Percentiles rank a stretch among this genome's conserved stretches.
Evolutionary conservation across 2,888 invertebrate species (phyloP).

Genomic region (Chymomyza caudatula): DNA sequence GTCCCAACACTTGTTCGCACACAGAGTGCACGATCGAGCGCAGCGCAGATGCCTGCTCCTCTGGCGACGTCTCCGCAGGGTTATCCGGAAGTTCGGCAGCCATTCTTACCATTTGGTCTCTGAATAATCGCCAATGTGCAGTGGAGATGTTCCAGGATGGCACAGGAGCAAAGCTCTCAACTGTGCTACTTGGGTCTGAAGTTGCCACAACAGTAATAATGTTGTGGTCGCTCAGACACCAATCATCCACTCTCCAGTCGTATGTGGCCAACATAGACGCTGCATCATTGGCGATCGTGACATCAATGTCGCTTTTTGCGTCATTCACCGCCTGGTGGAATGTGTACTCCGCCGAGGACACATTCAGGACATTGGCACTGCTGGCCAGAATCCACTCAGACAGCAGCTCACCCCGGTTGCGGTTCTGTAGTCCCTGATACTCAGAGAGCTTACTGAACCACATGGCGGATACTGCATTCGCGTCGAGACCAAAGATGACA

Average conservation of each 20-base stretch:
- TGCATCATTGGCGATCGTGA: too few species aligned
- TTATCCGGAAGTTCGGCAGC: constrained; percentile 2
- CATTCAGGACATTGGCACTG: too few species aligned
- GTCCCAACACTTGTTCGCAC: too few species aligned
- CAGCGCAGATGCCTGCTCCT: too few species aligned
- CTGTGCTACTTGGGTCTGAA: constrained; percentile 1
- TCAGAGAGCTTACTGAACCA: neutral
- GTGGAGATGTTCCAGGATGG: constrained; percentile 3
- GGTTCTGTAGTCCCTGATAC: constrained; percentile 11
- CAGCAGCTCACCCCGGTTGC: constrained; percentile 19
- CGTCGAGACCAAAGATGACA: constrained; percentile 5
- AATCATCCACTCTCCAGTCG: too few species aligned
- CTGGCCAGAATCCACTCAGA: constrained; percentile 3
- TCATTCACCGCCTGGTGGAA: too few species aligned
- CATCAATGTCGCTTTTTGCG: too few species aligned
- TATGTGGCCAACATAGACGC: too few species aligned
- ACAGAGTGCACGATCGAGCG: too few species aligned
- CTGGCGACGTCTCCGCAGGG: too few species aligned
- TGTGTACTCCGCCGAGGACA: too few species aligned
- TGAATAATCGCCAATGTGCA: neutral
- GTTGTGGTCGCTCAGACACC: neutral
- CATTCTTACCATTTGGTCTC: constrained; percentile 1
- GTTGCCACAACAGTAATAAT: constrained; percentile 2
- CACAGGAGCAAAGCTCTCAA: constrained; percentile 24
- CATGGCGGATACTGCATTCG: constrained; percentile 11